Base-by-base conservation (phyloP, 2,888 invertebrate genomes). In the Campoplex nolae region DNA sequence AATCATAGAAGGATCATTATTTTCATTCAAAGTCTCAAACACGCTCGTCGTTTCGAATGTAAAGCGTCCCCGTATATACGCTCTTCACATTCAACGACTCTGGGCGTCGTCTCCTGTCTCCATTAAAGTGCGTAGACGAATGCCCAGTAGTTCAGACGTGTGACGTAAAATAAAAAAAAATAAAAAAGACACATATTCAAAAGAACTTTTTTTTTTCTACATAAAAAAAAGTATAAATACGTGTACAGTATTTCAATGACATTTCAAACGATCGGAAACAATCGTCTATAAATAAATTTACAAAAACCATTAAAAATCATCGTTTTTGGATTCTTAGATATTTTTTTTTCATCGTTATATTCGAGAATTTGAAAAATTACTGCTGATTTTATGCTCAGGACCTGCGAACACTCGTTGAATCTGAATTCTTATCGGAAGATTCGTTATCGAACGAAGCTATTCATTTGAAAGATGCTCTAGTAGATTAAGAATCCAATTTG, bases 51-150 rank as follows among this genome's bases (percentile, higher is more conserved):
- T 62, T 62, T 62, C 32, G 32, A 62, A 62, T 62, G 62, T 32
- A 62, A 62, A 62, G 62, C 62, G 62, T 32, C 62, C 32, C 32
- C 16, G 58, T 32, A 6, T 58, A 16, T 32, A 32, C 58, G 62
- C 62, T 62, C 62, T 62, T 62, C 62, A 62, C 62, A 32, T 62
- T 62, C 62, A 62, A 62, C 62, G 62, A 62, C 62, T 62, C 32
- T 62, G 62, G 16, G 62, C 62, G 62, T 62, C 62, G 62, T 62
- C 62, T 62, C 62, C 62, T 62, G 62, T 32, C 62, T 62, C 62
- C 62, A 16, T 16, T 62, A 62, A 79, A 79, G 74, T 56, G 73
- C 73, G 45, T 78, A 18, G 79, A 38, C n/a, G 35, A 54, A 62
- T 56, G 54, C 51, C 77, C 9, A 38, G 23, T 48, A 62, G 32